These are phyloP conservation scores for Schizopygopsis malacanthus DNA, from an alignment of 2,797 vertebrate species.

Conservation along the genomic window DNA sequence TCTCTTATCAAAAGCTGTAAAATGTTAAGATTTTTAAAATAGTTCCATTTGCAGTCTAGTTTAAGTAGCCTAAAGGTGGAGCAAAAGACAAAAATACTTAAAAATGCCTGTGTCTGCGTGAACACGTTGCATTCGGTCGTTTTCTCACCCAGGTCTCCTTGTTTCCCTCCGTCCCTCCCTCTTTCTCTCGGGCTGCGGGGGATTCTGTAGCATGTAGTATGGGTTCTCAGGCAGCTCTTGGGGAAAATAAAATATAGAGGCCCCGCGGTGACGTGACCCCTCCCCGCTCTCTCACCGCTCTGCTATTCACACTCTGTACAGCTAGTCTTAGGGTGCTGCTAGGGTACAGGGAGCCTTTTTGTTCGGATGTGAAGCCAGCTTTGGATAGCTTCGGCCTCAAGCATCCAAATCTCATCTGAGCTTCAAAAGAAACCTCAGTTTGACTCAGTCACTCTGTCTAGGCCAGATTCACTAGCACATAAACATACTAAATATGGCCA, in stretches of 20 bases:
- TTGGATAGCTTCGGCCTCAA: not conserved
- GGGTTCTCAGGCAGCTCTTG: constrained; percentile 79
- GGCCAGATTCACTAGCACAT: not conserved
- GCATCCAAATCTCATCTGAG: constrained; percentile 10
- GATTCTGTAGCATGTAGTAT: constrained; percentile 80
- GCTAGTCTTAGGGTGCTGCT: constrained; percentile 9
- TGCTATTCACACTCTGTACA: constrained; percentile 39
- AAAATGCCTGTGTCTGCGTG: constrained; percentile 35
- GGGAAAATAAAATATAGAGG: constrained; percentile 76
- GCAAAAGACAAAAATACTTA: not conserved
- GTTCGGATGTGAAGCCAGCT: not conserved
- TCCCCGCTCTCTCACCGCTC: constrained; percentile 32
- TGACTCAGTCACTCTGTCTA: not conserved
- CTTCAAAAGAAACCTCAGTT: constrained; percentile 5
- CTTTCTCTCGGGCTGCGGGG: constrained; percentile 65
- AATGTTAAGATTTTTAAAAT: not conserved
- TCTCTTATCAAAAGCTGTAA: not conserved
- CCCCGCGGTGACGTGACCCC: constrained; percentile 62
- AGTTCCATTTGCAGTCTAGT: constrained; percentile 4
- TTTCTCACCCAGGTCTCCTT: constrained; percentile 50
- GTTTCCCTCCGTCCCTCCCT: constrained; percentile 22
- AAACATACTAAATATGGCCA: constrained; percentile 43
- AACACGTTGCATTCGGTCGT: constrained; percentile 52
- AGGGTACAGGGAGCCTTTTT: constrained; percentile 34
- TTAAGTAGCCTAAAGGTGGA: not conserved